phyloP scores from a whole-genome alignment of 2,888 invertebrate genomes.

The Colostygia pectinataria region DNA sequence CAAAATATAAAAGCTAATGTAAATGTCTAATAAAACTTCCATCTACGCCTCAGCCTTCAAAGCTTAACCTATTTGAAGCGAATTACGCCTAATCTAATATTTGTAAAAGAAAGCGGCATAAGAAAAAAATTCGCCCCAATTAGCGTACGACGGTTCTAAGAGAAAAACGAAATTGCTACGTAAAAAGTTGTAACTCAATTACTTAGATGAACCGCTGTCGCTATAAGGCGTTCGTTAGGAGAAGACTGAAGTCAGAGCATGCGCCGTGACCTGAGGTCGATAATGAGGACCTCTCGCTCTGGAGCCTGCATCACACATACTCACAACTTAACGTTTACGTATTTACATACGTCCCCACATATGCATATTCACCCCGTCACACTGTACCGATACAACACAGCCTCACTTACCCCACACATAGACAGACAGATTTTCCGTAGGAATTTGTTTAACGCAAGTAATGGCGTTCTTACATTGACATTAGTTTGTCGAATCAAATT shows the following conservation, averaged over 20 bases:
- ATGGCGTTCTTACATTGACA: constrained; percentile 82
- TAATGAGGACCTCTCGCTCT: constrained; percentile 82
- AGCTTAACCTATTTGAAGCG: constrained; percentile 67
- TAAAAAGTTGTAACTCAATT: constrained; percentile 83
- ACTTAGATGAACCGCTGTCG: constrained; percentile 80
- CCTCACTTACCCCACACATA: constrained; percentile 31
- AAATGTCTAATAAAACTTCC: constrained; percentile 50
- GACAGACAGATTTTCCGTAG: constrained; percentile 45
- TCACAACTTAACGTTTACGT: constrained; percentile 78
- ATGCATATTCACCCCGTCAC: constrained; percentile 73
- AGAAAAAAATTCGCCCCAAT: constrained; percentile 72
- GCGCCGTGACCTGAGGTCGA: constrained; percentile 83
- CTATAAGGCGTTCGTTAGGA: constrained; percentile 80
- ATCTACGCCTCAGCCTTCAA: constrained; percentile 58
- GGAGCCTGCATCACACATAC: constrained; percentile 79
- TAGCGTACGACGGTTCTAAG: constrained; percentile 77
- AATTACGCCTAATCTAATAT: constrained; percentile 78
- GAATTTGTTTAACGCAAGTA: constrained; percentile 79
- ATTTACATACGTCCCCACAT: constrained; percentile 80
- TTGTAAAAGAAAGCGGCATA: constrained; percentile 59
- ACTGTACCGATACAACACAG: constrained; percentile 33
- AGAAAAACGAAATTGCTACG: constrained; percentile 81
- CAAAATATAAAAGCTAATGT: constrained; percentile 39
- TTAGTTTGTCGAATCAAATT: constrained; percentile 82
- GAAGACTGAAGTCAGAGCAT: constrained; percentile 71